Evolutionary conservation across 1,140 invertebrate genomes (phyloP).

Genomic region (Penaeus vannamei): DNA sequence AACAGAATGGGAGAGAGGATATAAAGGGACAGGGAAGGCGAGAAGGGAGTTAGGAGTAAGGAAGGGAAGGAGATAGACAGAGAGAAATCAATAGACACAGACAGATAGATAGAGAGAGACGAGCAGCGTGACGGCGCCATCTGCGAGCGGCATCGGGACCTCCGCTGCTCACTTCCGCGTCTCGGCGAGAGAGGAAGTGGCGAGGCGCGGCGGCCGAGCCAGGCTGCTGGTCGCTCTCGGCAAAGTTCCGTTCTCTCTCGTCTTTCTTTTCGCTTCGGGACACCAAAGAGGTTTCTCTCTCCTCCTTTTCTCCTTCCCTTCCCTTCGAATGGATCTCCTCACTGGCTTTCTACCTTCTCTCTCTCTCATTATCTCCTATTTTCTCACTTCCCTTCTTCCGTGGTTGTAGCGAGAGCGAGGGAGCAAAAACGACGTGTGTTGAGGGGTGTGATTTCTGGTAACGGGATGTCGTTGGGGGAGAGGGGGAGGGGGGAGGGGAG

Average conservation of each 20-base stretch:
- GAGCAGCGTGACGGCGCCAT: not conserved
- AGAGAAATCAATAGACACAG: too few relatives aligned
- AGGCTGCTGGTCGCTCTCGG: too few relatives aligned
- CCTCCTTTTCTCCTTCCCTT: not conserved
- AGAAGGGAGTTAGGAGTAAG: too few relatives aligned
- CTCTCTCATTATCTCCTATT: not conserved
- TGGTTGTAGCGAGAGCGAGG: not conserved
- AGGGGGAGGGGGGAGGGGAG: not conserved
- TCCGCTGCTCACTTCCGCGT: conserved; percentile 40
- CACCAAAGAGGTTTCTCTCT: not conserved
- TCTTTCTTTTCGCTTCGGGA: too few relatives aligned
- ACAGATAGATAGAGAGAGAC: too few relatives aligned
- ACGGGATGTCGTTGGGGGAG: not conserved
- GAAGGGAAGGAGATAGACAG: too few relatives aligned
- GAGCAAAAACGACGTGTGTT: not conserved
- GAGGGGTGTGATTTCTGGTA: not conserved
- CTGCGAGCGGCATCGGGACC: conserved; percentile 3
- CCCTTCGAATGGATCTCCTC: not conserved
- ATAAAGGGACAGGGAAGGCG: too few relatives aligned
- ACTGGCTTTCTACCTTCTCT: not conserved
- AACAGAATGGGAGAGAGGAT: too few relatives aligned
- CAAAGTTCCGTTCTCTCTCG: too few relatives aligned
- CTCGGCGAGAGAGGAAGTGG: conserved; percentile 20
- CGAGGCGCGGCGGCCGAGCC: too few relatives aligned
- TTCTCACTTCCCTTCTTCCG: not conserved